Percentiles rank a stretch among this genome's conserved stretches.
Evolutionary conservation across 2,113 vertebrate genomes (phyloP).

Genomic region (Chelonoidis abingdonii): DNA sequence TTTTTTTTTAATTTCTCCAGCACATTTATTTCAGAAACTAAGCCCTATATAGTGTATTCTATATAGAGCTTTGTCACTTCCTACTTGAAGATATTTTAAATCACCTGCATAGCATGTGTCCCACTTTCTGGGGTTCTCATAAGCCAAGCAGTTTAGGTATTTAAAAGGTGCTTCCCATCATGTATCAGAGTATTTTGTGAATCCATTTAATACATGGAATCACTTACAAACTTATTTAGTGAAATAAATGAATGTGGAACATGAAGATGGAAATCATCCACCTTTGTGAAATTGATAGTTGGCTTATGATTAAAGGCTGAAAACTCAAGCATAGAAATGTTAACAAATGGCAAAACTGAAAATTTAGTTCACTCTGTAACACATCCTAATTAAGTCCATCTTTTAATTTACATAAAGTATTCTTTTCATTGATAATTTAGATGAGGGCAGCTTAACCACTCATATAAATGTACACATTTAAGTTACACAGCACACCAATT

Average conservation of each 20-base stretch:
- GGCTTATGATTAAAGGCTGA: not conserved
- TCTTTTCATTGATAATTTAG: accelerated
- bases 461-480: accelerated
- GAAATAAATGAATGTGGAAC: not conserved
- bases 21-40: not conserved
- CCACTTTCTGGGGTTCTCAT: not conserved
- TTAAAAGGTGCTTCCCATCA: not conserved
- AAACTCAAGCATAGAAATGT: not conserved
- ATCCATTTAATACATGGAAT: not conserved
- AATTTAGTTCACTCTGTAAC: not conserved
- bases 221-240: not conserved
- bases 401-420: not conserved
- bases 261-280: not conserved
- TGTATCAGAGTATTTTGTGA: not conserved
- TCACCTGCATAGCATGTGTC: not conserved
- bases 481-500: accelerated
- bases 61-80: not conserved
- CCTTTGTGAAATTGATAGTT: accelerated
- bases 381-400: not conserved
- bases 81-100: not conserved
- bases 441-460: not conserved
- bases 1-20: not conserved
- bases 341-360: not conserved
- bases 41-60: accelerated
- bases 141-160: not conserved